Evolutionary conservation across 2,888 invertebrate genomes (phyloP).

Genomic region (Dendrolimus pini): DNA sequence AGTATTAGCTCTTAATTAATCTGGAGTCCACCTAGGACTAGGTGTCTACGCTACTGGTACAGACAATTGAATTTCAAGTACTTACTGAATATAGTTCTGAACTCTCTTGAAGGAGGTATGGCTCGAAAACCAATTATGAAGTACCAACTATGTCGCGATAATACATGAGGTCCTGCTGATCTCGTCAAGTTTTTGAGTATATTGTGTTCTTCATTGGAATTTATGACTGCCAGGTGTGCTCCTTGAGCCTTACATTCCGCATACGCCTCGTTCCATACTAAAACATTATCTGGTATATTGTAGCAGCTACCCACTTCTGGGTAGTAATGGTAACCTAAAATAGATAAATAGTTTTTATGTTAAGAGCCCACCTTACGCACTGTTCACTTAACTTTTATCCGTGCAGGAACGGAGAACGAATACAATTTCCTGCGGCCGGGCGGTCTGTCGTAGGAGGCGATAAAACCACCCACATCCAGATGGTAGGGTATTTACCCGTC

Average conservation of each 20-base stretch:
- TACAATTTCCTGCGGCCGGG: no score
- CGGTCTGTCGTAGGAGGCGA: no score
- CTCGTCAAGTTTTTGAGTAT: background rate
- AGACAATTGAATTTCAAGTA: background rate
- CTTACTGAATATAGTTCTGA: background rate
- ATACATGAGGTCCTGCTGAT: background rate
- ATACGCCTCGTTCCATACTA: background rate
- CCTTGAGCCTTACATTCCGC: background rate
- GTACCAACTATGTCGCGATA: background rate
- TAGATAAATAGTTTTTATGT: no score
- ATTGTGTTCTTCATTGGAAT: background rate
- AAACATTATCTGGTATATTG: background rate
- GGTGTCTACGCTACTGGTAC: no score
- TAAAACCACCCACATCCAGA: no score
- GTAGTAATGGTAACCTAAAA: background rate
- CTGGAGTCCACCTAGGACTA: no score
- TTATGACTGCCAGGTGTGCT: background rate
- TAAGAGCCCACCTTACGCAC: no score
- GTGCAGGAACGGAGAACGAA: no score
- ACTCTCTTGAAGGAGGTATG: background rate
- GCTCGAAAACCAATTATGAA: conserved; percentile 5
- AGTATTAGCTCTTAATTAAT: no score
- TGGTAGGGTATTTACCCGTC: no score
- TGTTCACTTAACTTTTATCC: no score
- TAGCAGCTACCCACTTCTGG: background rate